Evolutionary conservation across 1,140 invertebrate species (phyloP), one percentile per base, ranked within the genome.

Genomic region (Copidosoma floridanum): DNA sequence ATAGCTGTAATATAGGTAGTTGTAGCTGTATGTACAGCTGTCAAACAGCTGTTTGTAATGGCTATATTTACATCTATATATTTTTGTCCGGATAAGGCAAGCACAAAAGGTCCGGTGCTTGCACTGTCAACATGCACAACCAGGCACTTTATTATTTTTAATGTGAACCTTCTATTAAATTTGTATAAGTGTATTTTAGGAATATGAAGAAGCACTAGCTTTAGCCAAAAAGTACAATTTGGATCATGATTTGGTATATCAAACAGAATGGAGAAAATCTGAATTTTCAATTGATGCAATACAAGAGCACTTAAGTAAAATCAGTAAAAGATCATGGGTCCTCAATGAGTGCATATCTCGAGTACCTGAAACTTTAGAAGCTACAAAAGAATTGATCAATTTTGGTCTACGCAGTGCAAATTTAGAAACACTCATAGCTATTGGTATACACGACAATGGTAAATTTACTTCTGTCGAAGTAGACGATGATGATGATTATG

Each of bases 171-270:
- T n/a, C n/a, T n/a, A n/a, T n/a, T n/a, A 37, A 23, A 23, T 44
- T 60, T 48, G 46, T 38, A 52, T 48, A n/a, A n/a, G n/a, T 65
- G 3, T 58, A 40, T 48, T 69, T 70, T 44, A 88, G 78, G 88
- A 90, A 73, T 94, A 93, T 76, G 85, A 84, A 40, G 91, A 93
- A 74, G 91, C 92, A 14, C 75, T 93, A 41, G 74, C 81, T 48
- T 76, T 93, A 57, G 91, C 91, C 3, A 82, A 85, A 62, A 82
- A 83, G 4, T 93, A 91, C 72, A 81, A 83, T 61, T 80, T 94
- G 62, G 91, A 94, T 75, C 85, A 85, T 68, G 91, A 94, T 79
- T 76, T 89, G 10, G 90, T 93, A 3, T 93, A 91, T 76, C 90
- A 93, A 78, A 84, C 88, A 58, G 90, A 91, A 71, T 94, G 91